These are phyloP conservation scores for Ormia ochracea DNA, from an alignment of 2,888 invertebrate genomes.

Conservation along the genomic window DNA sequence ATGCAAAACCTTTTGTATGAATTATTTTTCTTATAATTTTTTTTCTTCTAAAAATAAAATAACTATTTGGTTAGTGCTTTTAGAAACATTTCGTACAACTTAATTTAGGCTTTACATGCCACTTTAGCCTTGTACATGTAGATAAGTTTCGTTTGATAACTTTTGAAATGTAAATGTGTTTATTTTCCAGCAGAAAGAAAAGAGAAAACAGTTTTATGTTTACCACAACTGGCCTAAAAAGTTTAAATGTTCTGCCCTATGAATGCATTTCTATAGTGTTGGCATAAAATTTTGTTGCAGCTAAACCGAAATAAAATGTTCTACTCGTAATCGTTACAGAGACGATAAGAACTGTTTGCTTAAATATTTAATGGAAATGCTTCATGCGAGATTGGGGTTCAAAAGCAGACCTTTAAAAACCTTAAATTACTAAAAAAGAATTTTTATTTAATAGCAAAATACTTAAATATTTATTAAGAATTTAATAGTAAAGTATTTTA, in stretches of 20 bases:
- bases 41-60: slow-evolving; percentile 30
- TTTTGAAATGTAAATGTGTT: slow-evolving; percentile 3
- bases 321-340: no score
- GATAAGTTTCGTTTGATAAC: slow-evolving; percentile 13
- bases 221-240: background rate
- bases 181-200: background rate
- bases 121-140: slow-evolving; percentile 15
- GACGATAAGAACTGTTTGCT: no score
- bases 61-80: slow-evolving; percentile 25
- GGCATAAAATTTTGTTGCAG: no score
- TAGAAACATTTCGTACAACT: slow-evolving; percentile 39
- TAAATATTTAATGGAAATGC: no score
- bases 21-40: slow-evolving; percentile 1
- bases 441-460: no score
- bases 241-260: background rate
- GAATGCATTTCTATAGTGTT: no score
- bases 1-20: background rate
- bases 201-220: background rate
- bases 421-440: no score
- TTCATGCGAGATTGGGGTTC: no score
- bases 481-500: no score
- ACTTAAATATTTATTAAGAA: no score
- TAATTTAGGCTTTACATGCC: slow-evolving; percentile 42
- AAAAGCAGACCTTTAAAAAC: no score
- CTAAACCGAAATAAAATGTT: no score